Conservation (phyloP, 2,113 vertebrate species). For the Phasianus colchicus region DNA sequence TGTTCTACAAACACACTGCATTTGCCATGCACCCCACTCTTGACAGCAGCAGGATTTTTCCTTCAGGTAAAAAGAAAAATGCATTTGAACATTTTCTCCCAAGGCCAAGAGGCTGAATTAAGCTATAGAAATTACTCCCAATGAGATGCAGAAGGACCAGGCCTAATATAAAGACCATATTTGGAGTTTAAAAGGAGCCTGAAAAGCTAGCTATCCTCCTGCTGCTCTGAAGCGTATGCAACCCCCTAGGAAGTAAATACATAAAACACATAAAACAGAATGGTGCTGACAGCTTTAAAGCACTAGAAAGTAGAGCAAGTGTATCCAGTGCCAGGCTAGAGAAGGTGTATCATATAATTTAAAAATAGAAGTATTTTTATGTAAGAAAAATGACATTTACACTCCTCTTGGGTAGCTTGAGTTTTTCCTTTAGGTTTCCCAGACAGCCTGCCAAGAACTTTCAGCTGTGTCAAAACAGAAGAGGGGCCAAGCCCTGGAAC, state of each 20-base stretch:
- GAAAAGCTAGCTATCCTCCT: constrained; percentile 31
- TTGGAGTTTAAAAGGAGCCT: constrained; percentile 32
- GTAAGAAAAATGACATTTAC: constrained; percentile 48
- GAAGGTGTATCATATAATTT: constrained; percentile 26
- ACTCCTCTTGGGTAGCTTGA: constrained; percentile 11
- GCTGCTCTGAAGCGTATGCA: constrained; percentile 31
- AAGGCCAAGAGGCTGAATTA: neutral
- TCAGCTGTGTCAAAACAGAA: constrained; percentile 36
- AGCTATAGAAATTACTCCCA: neutral
- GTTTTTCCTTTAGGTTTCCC: constrained; percentile 51
- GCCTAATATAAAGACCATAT: constrained; percentile 51
- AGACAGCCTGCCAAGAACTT: constrained; percentile 43
- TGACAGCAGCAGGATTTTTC: constrained; percentile 27
- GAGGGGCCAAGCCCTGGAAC: neutral
- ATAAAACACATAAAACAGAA: constrained; percentile 43
- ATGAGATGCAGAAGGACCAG: constrained; percentile 15
- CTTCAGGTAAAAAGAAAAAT: neutral
- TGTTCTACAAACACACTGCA: neutral
- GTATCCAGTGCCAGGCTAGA: constrained; percentile 12
- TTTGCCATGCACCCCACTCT: constrained; percentile 14
- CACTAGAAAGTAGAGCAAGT: constrained; percentile 32
- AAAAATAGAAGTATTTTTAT: constrained; percentile 51
- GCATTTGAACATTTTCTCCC: neutral
- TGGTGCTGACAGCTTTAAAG: constrained; percentile 66
- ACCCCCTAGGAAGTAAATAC: constrained; percentile 60